phyloP scores from a whole-genome alignment of 1,140 invertebrate genomes.

The Neotoxoptera formosana region DNA sequence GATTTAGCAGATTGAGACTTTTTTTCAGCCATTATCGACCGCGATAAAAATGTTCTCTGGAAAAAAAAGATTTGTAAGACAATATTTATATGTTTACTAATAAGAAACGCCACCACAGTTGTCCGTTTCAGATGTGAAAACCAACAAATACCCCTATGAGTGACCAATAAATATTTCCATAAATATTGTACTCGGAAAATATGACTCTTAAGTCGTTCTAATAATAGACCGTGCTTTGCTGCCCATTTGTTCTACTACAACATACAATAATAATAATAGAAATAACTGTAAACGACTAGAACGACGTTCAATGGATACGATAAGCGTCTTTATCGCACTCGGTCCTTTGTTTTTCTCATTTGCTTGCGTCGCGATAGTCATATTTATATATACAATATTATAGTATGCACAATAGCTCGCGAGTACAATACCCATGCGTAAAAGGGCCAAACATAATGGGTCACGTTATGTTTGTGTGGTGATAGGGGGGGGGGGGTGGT shows the following conservation, averaged over 20 bases:
- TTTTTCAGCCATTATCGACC: not conserved
- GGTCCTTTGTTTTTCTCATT: not conserved
- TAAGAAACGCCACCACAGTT: not conserved
- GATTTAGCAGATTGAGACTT: not conserved
- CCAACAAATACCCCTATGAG: not conserved
- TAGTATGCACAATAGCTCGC: not conserved
- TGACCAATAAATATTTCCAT: not conserved
- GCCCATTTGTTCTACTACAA: not conserved
- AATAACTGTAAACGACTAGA: not conserved
- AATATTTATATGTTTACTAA: not conserved
- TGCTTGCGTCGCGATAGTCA: not conserved
- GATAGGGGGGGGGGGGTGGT: too few relatives aligned
- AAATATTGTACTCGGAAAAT: not conserved
- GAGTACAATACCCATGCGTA: not conserved
- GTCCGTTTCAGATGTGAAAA: not conserved
- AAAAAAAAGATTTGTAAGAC: not conserved
- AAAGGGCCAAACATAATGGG: not conserved
- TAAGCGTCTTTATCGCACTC: not conserved
- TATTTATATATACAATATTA: not conserved
- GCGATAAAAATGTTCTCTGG: not conserved
- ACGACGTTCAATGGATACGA: not conserved
- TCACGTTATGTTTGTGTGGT: not conserved
- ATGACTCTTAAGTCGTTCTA: not conserved
- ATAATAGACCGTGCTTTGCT: not conserved
- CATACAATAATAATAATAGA: not conserved